phyloP scores from a whole-genome alignment of 2,113 vertebrate species.

The Cygnus atratus region DNA sequence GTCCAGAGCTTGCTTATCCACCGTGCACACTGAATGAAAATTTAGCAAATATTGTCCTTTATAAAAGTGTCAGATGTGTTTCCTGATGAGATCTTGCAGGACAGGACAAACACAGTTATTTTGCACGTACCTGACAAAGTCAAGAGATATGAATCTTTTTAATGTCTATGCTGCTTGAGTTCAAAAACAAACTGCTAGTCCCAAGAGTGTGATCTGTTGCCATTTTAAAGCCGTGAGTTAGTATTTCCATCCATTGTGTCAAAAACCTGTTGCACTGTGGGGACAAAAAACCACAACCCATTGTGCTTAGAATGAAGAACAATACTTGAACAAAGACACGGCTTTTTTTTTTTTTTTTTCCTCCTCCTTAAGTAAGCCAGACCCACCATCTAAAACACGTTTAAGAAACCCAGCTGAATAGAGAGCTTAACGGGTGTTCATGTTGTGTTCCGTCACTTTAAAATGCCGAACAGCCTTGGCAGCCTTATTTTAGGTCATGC shows the following conservation, averaged over 20 bases:
- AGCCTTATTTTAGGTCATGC: not conserved
- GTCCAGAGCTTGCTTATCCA: not conserved
- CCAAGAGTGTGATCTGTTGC: not conserved
- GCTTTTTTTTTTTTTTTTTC: not conserved
- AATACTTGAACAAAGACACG: not conserved
- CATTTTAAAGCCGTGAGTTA: not conserved
- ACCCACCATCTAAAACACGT: not conserved
- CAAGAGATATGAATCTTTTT: not conserved
- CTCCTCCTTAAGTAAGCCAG: not conserved
- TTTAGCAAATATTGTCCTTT: not conserved
- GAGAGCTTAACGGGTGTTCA: not conserved
- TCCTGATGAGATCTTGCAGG: not conserved
- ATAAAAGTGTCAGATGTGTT: not conserved
- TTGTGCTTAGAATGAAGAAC: constrained; percentile 23
- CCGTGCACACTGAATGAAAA: not conserved
- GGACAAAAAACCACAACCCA: not conserved
- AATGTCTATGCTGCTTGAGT: not conserved
- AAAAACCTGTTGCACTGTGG: not conserved
- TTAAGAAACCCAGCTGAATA: not conserved
- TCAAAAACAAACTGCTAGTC: not conserved
- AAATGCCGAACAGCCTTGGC: not conserved
- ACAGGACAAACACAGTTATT: not conserved
- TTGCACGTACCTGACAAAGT: not conserved
- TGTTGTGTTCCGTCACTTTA: not conserved
- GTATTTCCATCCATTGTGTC: not conserved